Evolutionary conservation across 1,140 invertebrate species (phyloP).

Genomic region (Macrotrachela quadricornifera): DNA sequence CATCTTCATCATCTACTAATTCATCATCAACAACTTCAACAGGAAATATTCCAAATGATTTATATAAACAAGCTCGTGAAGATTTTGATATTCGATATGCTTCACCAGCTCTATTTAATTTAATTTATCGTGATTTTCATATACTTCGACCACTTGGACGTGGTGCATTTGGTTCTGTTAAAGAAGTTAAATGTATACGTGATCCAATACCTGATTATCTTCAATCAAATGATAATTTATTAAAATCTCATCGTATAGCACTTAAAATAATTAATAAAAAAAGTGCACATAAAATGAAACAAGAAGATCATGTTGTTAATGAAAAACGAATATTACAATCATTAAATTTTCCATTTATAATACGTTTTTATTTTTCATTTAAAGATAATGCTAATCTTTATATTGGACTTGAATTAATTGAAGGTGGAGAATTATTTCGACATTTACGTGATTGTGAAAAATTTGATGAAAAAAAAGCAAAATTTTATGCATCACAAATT

Average conservation of each 20-base stretch:
- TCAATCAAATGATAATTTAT: too few relatives aligned
- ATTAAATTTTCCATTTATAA: conserved; percentile 77
- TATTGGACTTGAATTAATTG: conserved; percentile 94
- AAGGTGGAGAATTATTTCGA: conserved; percentile 94
- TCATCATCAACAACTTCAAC: too few relatives aligned
- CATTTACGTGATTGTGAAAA: conserved; percentile 64
- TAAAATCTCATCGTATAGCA: neutral
- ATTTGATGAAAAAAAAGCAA: conserved; percentile 44
- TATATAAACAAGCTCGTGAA: too few relatives aligned
- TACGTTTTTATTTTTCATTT: conserved; percentile 74
- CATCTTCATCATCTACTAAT: too few relatives aligned
- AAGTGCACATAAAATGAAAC: conserved; percentile 48
- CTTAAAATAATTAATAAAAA: conserved; percentile 5
- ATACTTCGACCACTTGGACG: too few relatives aligned
- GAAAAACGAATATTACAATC: conserved; percentile 82
- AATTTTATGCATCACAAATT: conserved; percentile 84
- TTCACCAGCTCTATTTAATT: too few relatives aligned
- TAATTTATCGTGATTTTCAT: too few relatives aligned
- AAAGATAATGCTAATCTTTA: conserved; percentile 71
- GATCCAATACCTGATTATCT: too few relatives aligned
- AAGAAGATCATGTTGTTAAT: conserved; percentile 80
- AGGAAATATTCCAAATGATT: too few relatives aligned
- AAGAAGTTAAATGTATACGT: too few relatives aligned
- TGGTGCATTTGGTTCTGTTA: too few relatives aligned
- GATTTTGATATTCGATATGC: too few relatives aligned